Base-by-base conservation (phyloP, 2,888 invertebrate genomes). In the Lasioglossum lativentre region DNA sequence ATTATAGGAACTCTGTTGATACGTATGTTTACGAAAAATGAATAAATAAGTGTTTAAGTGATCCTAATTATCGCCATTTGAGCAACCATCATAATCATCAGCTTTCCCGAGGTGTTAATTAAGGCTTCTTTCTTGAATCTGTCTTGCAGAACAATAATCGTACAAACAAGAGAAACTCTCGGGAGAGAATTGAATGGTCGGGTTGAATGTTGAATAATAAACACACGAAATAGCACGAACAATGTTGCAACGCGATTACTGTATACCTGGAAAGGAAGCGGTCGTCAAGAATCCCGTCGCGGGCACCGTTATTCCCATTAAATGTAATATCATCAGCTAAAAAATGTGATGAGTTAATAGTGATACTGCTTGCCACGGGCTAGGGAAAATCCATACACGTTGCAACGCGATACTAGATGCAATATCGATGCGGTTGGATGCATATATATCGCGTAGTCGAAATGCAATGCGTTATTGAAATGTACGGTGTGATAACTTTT, bases 281-380 rank as follows among this genome's bases (percentile, higher is more conserved):
- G 75, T 45, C 19, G 66, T 27, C 40, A 52, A 27, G 72, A 56
- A 71, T 76, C 72, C 52, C 19, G 71, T 52, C 63, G 14, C 34
- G 16, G 34, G 47, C 70, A 78, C 82, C 86, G 86, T 85, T 86
- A 85, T 74, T 12, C 68, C 80, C 86, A 73, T 86, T 86, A 83
- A 79, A 80, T 78, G 71, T 80, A 84, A 80, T 84, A 80, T 75
- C 72, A 59, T 42, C 68, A 75, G 14, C 75, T 52, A 76, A 87
- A 78, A 75, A 72, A 68, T 80, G n/a, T 74, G 75, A 75, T 74
- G 85, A 83, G 80, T 83, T 83, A 77, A 76, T 77, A 83, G 80
- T 16, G 59, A 74, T 42, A 45, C 42, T 19, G 52, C 47, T 75
- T 38, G 56, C 34, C 38, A 16, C 27, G 70, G 16, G 34, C 34